Evolutionary conservation across 2,888 invertebrate species (phyloP).

Genomic region (Drosophila mulleri): DNA sequence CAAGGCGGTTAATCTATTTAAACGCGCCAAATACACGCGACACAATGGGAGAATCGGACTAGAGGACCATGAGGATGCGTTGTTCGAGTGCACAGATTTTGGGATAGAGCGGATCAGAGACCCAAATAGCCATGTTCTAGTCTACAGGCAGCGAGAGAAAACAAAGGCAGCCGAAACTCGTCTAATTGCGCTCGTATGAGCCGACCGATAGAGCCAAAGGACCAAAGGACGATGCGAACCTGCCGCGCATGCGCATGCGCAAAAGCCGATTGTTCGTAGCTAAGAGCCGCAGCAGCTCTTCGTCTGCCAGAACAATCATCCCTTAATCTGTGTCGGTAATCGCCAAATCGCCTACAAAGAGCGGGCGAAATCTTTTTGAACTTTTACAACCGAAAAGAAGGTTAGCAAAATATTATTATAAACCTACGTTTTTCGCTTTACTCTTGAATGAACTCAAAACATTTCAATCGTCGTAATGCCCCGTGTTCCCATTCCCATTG

Average conservation of each 20-base stretch:
- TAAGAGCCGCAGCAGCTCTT: not conserved
- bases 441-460: conserved; percentile 83
- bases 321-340: conserved; percentile 84
- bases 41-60: conserved; percentile 61
- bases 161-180: conserved; percentile 73
- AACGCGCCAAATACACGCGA: conserved; percentile 83
- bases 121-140: conserved; percentile 37
- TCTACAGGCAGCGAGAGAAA: conserved; percentile 14
- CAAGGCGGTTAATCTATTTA: conserved; percentile 86
- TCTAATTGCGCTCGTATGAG: conserved; percentile 79
- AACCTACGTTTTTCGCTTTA: conserved; percentile 77
- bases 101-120: conserved; percentile 76
- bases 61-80: conserved; percentile 20
- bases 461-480: conserved; percentile 76
- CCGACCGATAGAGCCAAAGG: conserved; percentile 14
- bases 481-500: conserved; percentile 9
- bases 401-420: conserved; percentile 83
- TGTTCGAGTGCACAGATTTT: conserved; percentile 79
- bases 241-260: conserved; percentile 63
- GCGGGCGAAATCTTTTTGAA: conserved; percentile 84
- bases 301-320: conserved; percentile 70
- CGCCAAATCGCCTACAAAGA: conserved; percentile 79
- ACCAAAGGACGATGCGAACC: conserved; percentile 40
- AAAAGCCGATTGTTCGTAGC: conserved; percentile 62
- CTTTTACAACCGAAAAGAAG: conserved; percentile 81